Percentiles rank a stretch among this genome's conserved stretches.
Conservation (phyloP, 30 jellyfish, hydroid and myxozoan species). For the Phacellophora camtschatica region DNA sequence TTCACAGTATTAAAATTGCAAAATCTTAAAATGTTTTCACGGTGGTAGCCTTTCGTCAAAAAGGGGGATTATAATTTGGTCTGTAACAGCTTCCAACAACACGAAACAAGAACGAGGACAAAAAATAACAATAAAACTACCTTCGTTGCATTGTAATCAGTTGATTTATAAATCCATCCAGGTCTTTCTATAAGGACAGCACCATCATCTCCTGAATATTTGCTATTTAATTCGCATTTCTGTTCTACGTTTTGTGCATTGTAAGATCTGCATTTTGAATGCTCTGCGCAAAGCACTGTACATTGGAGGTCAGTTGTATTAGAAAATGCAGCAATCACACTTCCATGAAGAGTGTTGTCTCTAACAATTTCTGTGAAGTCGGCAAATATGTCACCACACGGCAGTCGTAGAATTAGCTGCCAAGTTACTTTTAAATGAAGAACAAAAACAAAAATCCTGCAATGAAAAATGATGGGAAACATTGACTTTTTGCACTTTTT, state of each 20-base stretch:
- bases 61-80: too few relatives aligned
- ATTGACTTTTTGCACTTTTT: too few relatives aligned
- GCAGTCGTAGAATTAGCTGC: slow-evolving; percentile 9
- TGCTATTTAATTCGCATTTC: slow-evolving; percentile 13
- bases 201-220: not conserved
- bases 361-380: not conserved
- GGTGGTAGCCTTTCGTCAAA: too few relatives aligned
- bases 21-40: too few relatives aligned
- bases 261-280: slow-evolving; percentile 16
- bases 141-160: slow-evolving; percentile 10
- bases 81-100: too few relatives aligned
- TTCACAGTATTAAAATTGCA: too few relatives aligned
- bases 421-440: not conserved
- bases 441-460: too few relatives aligned
- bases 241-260: not conserved
- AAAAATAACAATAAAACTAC: too few relatives aligned
- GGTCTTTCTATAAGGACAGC: not conserved
- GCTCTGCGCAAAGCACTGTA: slow-evolving; percentile 4
- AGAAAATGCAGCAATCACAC: not conserved
- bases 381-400: slow-evolving; percentile 13
- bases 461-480: too few relatives aligned
- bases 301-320: slow-evolving; percentile 1
- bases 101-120: too few relatives aligned
- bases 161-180: slow-evolving; percentile 41
- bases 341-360: not conserved